A percentile compares a stretch with the other conserved stretches of the same genome.
phyloP scores from a whole-genome alignment of 2,888 invertebrate species.

The Parasteatoda lunata region DNA sequence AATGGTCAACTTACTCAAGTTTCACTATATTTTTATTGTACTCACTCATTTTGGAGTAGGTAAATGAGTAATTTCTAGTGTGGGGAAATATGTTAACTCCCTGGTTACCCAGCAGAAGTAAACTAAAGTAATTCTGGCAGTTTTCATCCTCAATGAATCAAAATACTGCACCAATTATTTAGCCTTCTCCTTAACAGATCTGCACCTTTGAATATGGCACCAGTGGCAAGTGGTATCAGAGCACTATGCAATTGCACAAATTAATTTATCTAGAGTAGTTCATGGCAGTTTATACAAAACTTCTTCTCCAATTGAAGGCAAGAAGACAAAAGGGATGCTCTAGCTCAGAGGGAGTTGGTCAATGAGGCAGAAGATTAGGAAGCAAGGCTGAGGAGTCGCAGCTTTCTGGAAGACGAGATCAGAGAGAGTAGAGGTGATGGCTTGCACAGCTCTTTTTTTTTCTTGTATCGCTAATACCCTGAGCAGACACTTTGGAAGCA shows the following conservation, averaged over 20 bases:
- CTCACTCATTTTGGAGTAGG: no score
- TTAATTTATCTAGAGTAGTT: conserved; percentile 58
- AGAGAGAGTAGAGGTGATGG: conserved; percentile 61
- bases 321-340: neutral
- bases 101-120: no score
- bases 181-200: neutral
- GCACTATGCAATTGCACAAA: conserved; percentile 55
- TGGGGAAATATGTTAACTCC: no score
- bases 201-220: conserved; percentile 44
- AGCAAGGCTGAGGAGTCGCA: conserved; percentile 51
- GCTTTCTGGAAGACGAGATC: conserved; percentile 64
- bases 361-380: conserved; percentile 24
- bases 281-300: conserved; percentile 65
- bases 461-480: neutral
- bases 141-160: no score
- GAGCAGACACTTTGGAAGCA: neutral
- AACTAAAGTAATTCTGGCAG: no score
- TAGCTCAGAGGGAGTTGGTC: conserved; percentile 5
- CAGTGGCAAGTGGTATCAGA: conserved; percentile 66
- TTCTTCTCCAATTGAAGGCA: conserved; percentile 21
- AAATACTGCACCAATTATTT: neutral
- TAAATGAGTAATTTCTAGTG: no score
- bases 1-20: no score
- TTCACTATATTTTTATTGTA: no score
- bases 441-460: conserved; percentile 12